Conservation (phyloP, 2,113 vertebrate species). For the Atrichornis clamosus region DNA sequence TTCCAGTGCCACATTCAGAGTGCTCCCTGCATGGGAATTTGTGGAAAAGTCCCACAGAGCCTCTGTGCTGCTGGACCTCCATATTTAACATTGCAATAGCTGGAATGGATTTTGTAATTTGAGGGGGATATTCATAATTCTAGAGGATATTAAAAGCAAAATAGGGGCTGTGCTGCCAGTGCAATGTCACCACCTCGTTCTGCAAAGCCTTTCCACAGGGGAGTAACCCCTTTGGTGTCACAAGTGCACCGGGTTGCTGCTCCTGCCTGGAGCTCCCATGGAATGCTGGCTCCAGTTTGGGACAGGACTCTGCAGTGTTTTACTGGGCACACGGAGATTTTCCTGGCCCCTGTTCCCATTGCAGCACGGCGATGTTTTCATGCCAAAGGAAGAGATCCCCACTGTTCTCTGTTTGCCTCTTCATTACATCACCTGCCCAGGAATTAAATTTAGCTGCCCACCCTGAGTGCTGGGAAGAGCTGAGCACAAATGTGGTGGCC, state of each 20-base stretch:
- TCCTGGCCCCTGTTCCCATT: not conserved
- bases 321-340: not conserved
- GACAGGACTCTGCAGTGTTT: not conserved
- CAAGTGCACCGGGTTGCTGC: not conserved
- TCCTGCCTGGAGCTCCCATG: not conserved
- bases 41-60: not conserved
- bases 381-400: not conserved
- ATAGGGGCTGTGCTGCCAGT: not conserved
- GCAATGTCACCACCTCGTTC: not conserved
- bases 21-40: not conserved
- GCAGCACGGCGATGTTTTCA: not conserved
- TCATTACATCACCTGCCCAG: not conserved
- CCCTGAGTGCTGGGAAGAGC: not conserved
- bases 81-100: not conserved
- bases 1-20: not conserved
- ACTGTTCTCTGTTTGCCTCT: not conserved
- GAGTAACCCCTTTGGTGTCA: not conserved
- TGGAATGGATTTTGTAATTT: not conserved
- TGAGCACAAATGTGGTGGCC: not conserved
- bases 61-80: not conserved
- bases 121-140: not conserved
- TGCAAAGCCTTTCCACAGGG: fast-evolving
- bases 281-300: fast-evolving
- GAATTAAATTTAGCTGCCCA: conserved; percentile 1
- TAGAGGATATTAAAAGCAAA: not conserved